These are phyloP conservation scores for Cebus imitator DNA, from an alignment of 2,113 vertebrate genomes.

Conservation along the genomic window DNA sequence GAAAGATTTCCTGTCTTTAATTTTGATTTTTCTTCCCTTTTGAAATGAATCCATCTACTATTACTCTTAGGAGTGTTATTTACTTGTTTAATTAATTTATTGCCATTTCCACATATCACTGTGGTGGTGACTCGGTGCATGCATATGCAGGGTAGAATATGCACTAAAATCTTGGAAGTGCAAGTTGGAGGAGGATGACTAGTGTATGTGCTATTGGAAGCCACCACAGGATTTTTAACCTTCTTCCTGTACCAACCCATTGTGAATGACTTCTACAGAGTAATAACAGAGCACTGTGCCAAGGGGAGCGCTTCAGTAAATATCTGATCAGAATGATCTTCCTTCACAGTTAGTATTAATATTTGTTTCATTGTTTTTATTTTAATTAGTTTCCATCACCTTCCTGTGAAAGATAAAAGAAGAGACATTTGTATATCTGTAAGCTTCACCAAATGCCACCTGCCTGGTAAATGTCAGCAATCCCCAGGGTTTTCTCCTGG, in stretches of 20 bases:
- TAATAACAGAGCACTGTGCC: not conserved
- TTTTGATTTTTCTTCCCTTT: not conserved
- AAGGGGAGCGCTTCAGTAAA: not conserved
- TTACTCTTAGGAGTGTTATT: not conserved
- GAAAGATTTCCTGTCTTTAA: not conserved
- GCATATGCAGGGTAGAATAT: not conserved
- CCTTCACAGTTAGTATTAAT: not conserved
- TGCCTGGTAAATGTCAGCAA: not conserved
- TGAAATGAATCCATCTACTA: not conserved
- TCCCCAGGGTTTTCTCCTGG: not conserved
- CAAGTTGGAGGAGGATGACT: not conserved
- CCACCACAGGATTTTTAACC: not conserved
- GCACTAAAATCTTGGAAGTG: not conserved
- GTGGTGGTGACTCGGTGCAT: not conserved
- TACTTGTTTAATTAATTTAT: not conserved
- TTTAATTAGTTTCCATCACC: slow-evolving; percentile 51
- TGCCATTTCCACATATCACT: not conserved
- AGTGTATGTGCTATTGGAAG: not conserved
- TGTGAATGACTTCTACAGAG: not conserved
- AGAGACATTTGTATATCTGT: not conserved
- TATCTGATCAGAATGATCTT: not conserved
- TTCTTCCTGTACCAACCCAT: not conserved
- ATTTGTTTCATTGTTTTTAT: slow-evolving; percentile 36
- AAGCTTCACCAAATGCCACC: not conserved
- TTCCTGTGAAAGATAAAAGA: slow-evolving; percentile 4